Percentiles rank a stretch among this genome's conserved stretches.
Conservation (phyloP, 2,888 invertebrate species). For the Spialia ferax region DNA sequence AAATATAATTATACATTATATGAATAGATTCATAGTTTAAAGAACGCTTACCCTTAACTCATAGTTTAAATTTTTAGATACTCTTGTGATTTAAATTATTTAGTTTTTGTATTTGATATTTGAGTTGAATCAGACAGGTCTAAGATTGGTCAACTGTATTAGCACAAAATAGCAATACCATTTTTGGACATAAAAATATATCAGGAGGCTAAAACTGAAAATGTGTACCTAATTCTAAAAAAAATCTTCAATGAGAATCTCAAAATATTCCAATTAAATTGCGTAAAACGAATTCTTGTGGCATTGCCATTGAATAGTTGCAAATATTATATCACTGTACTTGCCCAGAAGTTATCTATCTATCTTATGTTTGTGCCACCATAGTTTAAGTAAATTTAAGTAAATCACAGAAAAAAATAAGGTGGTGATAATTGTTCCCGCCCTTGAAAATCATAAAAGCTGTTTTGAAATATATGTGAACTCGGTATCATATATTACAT, state of each 20-base stretch:
- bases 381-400: conserved; percentile 15
- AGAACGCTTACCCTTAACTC: no score
- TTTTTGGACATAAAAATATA: no score
- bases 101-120: no score
- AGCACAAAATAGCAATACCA: no score
- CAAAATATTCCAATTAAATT: conserved; percentile 5
- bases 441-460: conserved; percentile 49
- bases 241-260: not conserved
- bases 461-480: conserved; percentile 47
- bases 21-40: no score
- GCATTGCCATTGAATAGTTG: conserved; percentile 20
- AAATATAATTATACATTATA: no score
- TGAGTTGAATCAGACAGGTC: no score
- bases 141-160: no score
- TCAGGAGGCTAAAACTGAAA: not conserved
- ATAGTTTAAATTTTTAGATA: no score
- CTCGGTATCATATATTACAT: conserved; percentile 20
- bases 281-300: conserved; percentile 6
- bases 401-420: not conserved
- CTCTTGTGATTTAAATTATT: no score
- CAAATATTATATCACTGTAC: conserved; percentile 63
- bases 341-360: conserved; percentile 83
- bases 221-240: not conserved
- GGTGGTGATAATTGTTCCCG: conserved; percentile 78
- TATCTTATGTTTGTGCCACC: conserved; percentile 86